Evolutionary conservation across 2,888 invertebrate genomes (phyloP), one percentile per base, ranked within the genome.

Genomic region (Ennomos erosarius): DNA sequence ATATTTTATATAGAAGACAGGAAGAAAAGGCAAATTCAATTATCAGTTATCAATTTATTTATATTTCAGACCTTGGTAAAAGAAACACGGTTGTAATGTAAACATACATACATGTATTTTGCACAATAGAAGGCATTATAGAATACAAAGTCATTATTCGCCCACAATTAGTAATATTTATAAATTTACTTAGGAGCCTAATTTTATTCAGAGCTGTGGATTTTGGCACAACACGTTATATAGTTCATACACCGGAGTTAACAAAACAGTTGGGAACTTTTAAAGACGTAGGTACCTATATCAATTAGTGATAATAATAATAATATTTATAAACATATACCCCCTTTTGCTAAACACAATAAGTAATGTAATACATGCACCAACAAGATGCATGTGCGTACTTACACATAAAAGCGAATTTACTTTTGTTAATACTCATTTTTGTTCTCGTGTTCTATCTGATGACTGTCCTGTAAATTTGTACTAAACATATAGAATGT

Each of bases 21-120:
- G n/a, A 26, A 10, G 11, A 50, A 36, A 16, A 9, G 12, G 16
- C 13, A 16, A 42, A 42, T 42, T n/a, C n/a, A 38, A 11, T 26
- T 26, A 38, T 16, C 16, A 38, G 8, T 38, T n/a, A 26, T 26
- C 26, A 26, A 26, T 26, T 26, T 26, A 26, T 34, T 10, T n/a
- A 44, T 44, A 26, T 44, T 44, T 26, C 10, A 26, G 43, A 26
- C 26, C 5, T 26, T 10, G 11, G 36, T 13, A 38, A 62, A 68
- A 55, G 34, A 69, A 69, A 60, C 52, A 36, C 53, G 38, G n/a
- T 33, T 12, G 35, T 16, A 10, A 52, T 65, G 63, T 65, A 69
- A 67, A 69, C 67, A 61, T 63, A 65, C 69, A 60, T 70, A 65
- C 67, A 60, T 70, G 53, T 70, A 66, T 53, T 68, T 65, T 62